Base-by-base conservation (phyloP, 2,888 invertebrate species). In the Ommatoiulus sabulosus region DNA sequence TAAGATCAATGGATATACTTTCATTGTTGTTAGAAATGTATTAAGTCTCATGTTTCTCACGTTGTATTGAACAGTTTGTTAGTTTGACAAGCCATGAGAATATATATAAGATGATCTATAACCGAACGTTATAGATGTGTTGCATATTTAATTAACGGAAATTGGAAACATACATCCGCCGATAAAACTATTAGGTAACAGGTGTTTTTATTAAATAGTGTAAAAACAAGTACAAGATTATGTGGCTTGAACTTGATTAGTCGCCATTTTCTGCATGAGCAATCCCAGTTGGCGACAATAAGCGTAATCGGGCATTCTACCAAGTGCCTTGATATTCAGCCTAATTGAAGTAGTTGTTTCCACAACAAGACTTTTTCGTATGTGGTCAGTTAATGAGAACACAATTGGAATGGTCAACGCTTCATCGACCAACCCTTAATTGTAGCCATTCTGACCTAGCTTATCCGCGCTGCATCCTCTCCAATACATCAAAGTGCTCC, bases 391-490 rank as follows among this genome's bases (percentile, higher is more conserved):
- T 63, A 63, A 63, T 63, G 63, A 63, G 63, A 63, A 63, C 63
- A 63, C 63, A 63, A 63, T 63, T 63, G 63, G 63, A 63, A 63
- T 63, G 63, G 63, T 20, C 63, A 63, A 63, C 63, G 63, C 63
- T 63, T 63, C 63, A 63, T 63, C 63, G 63, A 63, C 63, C 63
- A 63, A 63, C 63, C 63, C 63, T 63, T 63, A 63, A 63, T 63
- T 63, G 63, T 63, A 20, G n/a, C 63, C 63, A 63, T 20, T 63
- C 63, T 63, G 63, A 63, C 63, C 63, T 17, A 20, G n/a, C 63
- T 63, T 63, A 63, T 63, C 63, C 63, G 20, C 63, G 63, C 63
- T 63, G 63, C 63, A 63, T 63, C 63, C 63, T 63, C n/a, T 20
- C n/a, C 63, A 63, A 20, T 63, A 63, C 20, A 63, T 63, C 63